Evolutionary conservation across 2,888 invertebrate species (phyloP).

Genomic region (Anarsia innoxiella): DNA sequence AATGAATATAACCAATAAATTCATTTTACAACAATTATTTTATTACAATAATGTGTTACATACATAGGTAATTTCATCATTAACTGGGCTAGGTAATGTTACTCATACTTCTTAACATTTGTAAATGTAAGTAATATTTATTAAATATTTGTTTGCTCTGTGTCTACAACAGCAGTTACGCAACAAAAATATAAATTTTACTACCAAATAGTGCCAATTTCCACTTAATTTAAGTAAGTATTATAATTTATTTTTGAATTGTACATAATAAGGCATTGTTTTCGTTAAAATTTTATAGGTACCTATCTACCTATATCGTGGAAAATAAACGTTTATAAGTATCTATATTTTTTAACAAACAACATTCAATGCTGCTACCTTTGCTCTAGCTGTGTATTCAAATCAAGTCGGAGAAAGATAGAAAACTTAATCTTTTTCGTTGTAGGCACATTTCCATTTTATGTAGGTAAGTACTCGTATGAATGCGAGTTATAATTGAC

Average conservation of each 20-base stretch:
- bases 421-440: no score
- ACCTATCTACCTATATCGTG: no score
- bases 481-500: slow-evolving; percentile 8
- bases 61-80: slow-evolving; percentile 32
- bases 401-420: no score
- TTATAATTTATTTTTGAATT: slow-evolving; percentile 14
- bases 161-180: no score
- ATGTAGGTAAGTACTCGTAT: no score
- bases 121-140: slow-evolving; percentile 16
- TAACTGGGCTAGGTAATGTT: slow-evolving; percentile 31
- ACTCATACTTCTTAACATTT: slow-evolving; percentile 8
- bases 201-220: slow-evolving; percentile 8
- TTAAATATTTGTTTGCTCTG: no score
- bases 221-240: slow-evolving; percentile 12
- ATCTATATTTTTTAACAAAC: no score
- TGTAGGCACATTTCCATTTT: no score
- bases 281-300: slow-evolving; percentile 10
- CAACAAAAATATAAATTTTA: slow-evolving; percentile 9
- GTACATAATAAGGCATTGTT: slow-evolving; percentile 18
- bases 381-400: no score
- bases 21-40: slow-evolving; percentile 71
- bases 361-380: no score
- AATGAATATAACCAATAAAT: slow-evolving; percentile 70
- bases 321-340: no score
- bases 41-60: slow-evolving; percentile 47